These are phyloP conservation scores for Neosalanx taihuensis DNA, from an alignment of 2,797 vertebrate genomes.

Conservation along the genomic window DNA sequence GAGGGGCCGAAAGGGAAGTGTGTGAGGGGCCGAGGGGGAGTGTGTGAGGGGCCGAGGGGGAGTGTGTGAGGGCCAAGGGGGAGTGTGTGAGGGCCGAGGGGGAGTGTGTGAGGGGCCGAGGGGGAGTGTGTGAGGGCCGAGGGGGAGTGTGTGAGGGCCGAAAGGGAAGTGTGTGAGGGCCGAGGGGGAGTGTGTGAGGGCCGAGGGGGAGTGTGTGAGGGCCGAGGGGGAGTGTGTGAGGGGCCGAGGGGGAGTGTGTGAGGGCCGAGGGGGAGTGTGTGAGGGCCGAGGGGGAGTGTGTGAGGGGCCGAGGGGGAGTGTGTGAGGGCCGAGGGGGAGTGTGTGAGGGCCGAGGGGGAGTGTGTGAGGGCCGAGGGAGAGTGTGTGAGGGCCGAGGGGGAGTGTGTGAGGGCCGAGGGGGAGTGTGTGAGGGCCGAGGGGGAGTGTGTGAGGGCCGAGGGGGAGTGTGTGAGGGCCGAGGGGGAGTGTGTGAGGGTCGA, in stretches of 20 bases:
- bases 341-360: constrained; percentile 11
- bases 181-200: constrained; percentile 16
- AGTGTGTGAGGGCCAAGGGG: constrained; percentile 18
- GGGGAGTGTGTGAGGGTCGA: constrained; percentile 17
- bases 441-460: constrained; percentile 19
- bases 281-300: constrained; percentile 16
- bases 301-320: constrained; percentile 19
- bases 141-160: constrained; percentile 18
- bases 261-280: constrained; percentile 18
- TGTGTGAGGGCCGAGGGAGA: constrained; percentile 29
- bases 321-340: constrained; percentile 14
- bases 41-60: constrained; percentile 18
- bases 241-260: too few relatives aligned
- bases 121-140: constrained; percentile 25
- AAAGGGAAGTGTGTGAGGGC: constrained; percentile 6
- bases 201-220: constrained; percentile 18
- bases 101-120: constrained; percentile 23
- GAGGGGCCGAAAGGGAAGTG: constrained; percentile 15
- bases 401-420: constrained; percentile 10
- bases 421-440: constrained; percentile 18
- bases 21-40: constrained; percentile 17
- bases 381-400: constrained; percentile 18
- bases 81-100: constrained; percentile 10
- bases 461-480: constrained; percentile 10
- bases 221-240: constrained; percentile 12